Evolutionary conservation across 2,113 vertebrate genomes (phyloP), one percentile per base, ranked within the genome.

Genomic region (Bubo blakistoni): DNA sequence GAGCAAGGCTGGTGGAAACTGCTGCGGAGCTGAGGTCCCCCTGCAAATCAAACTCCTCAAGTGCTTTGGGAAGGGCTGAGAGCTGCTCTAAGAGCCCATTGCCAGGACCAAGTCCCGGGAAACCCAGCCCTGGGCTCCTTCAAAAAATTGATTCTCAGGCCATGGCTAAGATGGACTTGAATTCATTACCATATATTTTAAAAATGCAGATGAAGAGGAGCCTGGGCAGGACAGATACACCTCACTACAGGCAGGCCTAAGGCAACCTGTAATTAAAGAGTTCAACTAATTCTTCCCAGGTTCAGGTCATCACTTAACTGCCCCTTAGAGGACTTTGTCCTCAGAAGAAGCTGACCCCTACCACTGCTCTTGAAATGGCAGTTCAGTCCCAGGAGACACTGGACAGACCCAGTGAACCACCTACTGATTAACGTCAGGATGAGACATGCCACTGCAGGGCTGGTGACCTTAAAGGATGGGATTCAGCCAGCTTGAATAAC

Each of bases 141-240:
- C 0, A 4, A 46, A 71, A 58, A 54, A 34, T 22, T 2, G 12
- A 18, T 74, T 78, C 77, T 20, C 52, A 27, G 69, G 63, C 19
- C 73, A 6, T 30, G 83, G 83, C 89, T 40, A 5, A 49, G 11
- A 89, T 73, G 59, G 77, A 84, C 2, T 1, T 63, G 66, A 72
- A 59, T 81, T 72, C 44, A 27, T 92, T 49, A 25, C 63, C 46
- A 6, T 44, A 29, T 34, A 54, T 46, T 78, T 81, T 1, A 78
- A 16, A 82, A 80, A 81, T 62, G 89, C 77, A 91, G 77, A 94
- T 94, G 86, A 57, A 86, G 93, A 67, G 54, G 49, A 92, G 69
- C 49, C 40, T 7, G 69, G 54, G 66, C 52, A 95, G 91, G 81
- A 86, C 49, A 81, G 57, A 72, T 36, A 40, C 54, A 91, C 29